Evolutionary conservation across 1,140 invertebrate genomes (phyloP).

Genomic region (Drosophila trapezifrons): DNA sequence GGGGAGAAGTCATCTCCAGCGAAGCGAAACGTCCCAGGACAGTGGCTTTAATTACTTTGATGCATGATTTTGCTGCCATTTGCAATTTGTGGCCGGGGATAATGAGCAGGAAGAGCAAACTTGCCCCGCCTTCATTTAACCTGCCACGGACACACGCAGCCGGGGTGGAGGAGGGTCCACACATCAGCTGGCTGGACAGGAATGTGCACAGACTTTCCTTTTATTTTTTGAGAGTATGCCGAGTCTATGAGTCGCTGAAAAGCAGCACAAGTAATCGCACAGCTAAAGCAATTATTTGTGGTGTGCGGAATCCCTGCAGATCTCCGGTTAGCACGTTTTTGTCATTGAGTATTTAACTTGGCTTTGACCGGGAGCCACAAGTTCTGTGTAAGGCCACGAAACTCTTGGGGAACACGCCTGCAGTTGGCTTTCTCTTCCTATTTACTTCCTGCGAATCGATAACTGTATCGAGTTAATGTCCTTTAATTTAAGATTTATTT

Average conservation of each 20-base stretch:
- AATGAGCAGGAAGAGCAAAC: constrained; percentile 54
- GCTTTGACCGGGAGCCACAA: background rate
- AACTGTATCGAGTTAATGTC: background rate
- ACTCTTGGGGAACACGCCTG: too few species aligned
- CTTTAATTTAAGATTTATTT: background rate
- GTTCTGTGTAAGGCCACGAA: background rate
- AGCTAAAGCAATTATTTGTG: constrained; percentile 1
- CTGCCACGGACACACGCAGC: constrained; percentile 12
- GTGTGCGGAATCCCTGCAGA: background rate
- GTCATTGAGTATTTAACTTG: constrained; percentile 3
- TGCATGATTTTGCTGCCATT: constrained; percentile 79
- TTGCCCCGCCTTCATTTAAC: constrained; percentile 45
- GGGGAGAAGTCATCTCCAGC: constrained; percentile 36
- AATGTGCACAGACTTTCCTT: too few species aligned
- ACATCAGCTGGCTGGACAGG: constrained; percentile 6
- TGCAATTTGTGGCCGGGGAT: constrained; percentile 65
- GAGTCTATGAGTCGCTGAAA: background rate
- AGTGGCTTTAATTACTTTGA: constrained; percentile 78
- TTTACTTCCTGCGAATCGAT: too few species aligned
- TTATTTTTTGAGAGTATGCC: background rate
- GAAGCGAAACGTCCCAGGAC: constrained; percentile 67
- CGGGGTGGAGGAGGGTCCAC: too few species aligned
- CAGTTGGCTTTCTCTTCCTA: too few species aligned
- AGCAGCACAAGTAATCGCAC: too few species aligned
- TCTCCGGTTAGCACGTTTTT: background rate